Evolutionary conservation across 2,888 invertebrate species (phyloP), one percentile per base, ranked within the genome.

Genomic region (Dendrolimus pini): DNA sequence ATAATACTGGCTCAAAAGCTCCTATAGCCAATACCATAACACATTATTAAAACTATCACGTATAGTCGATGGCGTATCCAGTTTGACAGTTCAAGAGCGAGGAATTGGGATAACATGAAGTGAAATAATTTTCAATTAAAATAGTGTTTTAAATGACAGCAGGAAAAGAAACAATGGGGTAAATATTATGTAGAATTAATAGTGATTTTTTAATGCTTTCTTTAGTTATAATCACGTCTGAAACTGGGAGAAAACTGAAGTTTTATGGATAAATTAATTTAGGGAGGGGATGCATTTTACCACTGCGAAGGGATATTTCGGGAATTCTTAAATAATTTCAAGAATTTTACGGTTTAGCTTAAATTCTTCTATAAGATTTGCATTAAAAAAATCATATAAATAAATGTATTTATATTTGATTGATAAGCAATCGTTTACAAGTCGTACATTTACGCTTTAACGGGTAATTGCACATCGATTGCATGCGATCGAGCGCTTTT

Each of bases 131-230:
- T 83, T 82, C 72, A 61, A 67, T 76, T 78, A 79, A 80, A 83
- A 85, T 77, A 77, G 82, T 82, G 81, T 87, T 85, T 47, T 93
- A 93, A 93, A 95, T 95, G 95, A 95, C 95, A 92, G 94, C 93
- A 85, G 95, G 95, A 91, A 95, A 94, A 91, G 95, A 95, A 91
- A 93, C 93, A 72, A 95, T 95, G 95, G 95, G 95, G 95, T 95
- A 85, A 93, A 93, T 92, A 74, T 56, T 59, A 60, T 69, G 66
- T 52, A 14, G 9, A 58, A 30, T 30, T 30, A 30, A 30, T 30
- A 30, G 3, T 6, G 30, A 30, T 30, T 7, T 54, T 41, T 13
- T 53, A 12, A 41, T 9, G 30, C 12, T 18, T n/a, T 47, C 42
- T 55, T 54, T 52, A 41, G 12, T 12, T 54, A 41, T 9, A 54